A percentile compares a stretch with the other conserved stretches of the same genome.
phyloP scores from a whole-genome alignment of 1,140 invertebrate species.

The Hypothenemus hampei region DNA sequence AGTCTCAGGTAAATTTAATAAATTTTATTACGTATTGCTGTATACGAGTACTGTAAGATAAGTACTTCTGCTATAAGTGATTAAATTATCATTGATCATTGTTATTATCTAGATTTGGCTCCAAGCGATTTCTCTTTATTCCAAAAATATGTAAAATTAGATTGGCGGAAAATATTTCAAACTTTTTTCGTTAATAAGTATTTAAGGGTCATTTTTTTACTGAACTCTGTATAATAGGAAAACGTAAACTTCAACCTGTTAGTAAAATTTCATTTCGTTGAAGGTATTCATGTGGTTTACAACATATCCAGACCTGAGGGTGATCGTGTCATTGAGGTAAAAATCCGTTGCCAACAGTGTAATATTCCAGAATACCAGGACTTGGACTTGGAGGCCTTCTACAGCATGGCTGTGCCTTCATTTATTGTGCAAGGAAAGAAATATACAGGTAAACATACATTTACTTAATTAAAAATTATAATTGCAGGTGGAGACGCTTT shows the following conservation, averaged over 20 bases:
- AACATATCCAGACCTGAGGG: slow-evolving; percentile 52
- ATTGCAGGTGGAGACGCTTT: slow-evolving; percentile 58
- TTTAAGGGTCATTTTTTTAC: no score
- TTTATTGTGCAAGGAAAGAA: slow-evolving; percentile 51
- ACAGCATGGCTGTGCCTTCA: slow-evolving; percentile 56
- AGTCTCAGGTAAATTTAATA: slow-evolving; percentile 44
- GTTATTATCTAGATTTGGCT: no score
- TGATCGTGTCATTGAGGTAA: slow-evolving; percentile 52
- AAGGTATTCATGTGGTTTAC: slow-evolving; percentile 48
- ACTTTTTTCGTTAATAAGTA: no score
- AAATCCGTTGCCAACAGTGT: slow-evolving; percentile 60
- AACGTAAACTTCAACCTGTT: background rate
- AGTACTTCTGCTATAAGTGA: no score
- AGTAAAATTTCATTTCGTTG: background rate
- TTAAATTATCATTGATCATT: no score
- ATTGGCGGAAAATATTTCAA: no score
- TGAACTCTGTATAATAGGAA: no score
- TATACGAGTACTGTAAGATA: no score
- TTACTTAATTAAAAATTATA: background rate
- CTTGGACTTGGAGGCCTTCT: slow-evolving; percentile 50
- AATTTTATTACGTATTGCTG: no score
- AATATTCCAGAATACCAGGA: slow-evolving; percentile 57
- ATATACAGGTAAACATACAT: background rate
- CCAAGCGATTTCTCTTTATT: no score
- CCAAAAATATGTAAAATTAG: no score